Evolutionary conservation across 64 coral and sea anemone genomes (phyloP), one percentile per base, ranked within the genome.

Genomic region (Cladopsammia gracilis): DNA sequence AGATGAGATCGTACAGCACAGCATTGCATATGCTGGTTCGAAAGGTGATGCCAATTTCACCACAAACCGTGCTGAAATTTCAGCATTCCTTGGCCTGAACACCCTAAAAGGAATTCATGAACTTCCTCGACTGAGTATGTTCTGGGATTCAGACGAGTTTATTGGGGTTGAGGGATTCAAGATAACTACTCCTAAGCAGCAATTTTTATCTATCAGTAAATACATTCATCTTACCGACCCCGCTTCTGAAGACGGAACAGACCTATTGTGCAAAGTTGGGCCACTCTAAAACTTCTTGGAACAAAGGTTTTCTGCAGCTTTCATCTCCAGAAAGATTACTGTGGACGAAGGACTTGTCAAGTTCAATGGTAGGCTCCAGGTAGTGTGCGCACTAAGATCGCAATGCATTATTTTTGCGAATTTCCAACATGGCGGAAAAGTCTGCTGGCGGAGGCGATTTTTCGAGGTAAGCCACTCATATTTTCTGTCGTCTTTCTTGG

Each of bases 101-200:
- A 69, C 71, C 49, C 71, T 70, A 18, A 86, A 65, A 23, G 22
- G 59, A 60, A 45, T 83, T 15, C 74, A 89, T 24, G 46, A 48
- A 67, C 18, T 65, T 64, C 74, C 87, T 50, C 64, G 14, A 26
- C 9, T 53, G 1, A 6, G 10, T 11, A 86, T 48, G 48, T 86
- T 26, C 64, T 86, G 83, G 83, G 61, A 86, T 86, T 69, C 61
- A 11, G 74, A 89, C 24, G n/a, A 48, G 5, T 79, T 89, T 76
- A 78, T 78, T 77, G 76, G 62, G 10, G 61, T 42, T 3, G 58
- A 78, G 54, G 76, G 88, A n/a, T 90, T 81, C 76, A 90, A 90
- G 15, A 79, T 64, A 60, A 66, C 72, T 0, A 77, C 65, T 11
- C 87, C 87, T 14, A 64, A 78, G 71, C 61, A 89, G 48, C 51